A percentile compares a stretch with the other conserved stretches of the same genome.
phyloP scores from a whole-genome alignment of 2,797 vertebrate genomes.

The Urophycis tenuis region DNA sequence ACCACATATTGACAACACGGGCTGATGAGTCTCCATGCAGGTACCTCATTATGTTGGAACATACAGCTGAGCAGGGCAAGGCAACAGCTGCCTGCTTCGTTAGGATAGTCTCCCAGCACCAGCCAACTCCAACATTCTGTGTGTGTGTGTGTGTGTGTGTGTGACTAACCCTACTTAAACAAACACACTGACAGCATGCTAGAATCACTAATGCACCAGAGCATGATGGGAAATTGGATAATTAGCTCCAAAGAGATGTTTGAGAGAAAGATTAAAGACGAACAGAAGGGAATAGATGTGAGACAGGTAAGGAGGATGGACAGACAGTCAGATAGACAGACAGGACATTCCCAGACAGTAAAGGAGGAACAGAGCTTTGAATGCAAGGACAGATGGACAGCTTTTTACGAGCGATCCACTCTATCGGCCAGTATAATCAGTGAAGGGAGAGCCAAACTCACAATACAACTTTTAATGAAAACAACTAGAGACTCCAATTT shows the following conservation, averaged over 20 bases:
- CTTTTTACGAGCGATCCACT: neutral
- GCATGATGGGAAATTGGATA: constrained; percentile 62
- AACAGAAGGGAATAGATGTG: neutral
- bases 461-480: neutral
- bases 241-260: constrained; percentile 54
- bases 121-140: constrained; percentile 34
- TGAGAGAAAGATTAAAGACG: constrained; percentile 12
- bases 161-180: constrained; percentile 52
- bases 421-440: neutral
- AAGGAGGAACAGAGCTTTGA: too few relatives aligned
- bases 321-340: neutral
- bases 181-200: constrained; percentile 58
- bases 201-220: constrained; percentile 56
- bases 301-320: neutral
- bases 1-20: neutral
- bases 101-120: constrained; percentile 52
- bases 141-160: constrained; percentile 28
- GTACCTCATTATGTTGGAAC: constrained; percentile 20
- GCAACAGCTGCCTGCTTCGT: constrained; percentile 65
- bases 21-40: constrained; percentile 13
- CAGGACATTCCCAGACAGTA: too few relatives aligned
- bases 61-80: constrained; percentile 32
- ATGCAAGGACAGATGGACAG: neutral
- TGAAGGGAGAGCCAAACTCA: neutral
- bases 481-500: neutral